Evolutionary conservation across 2,113 vertebrate species (phyloP).

Genomic region (Nicator chloris): DNA sequence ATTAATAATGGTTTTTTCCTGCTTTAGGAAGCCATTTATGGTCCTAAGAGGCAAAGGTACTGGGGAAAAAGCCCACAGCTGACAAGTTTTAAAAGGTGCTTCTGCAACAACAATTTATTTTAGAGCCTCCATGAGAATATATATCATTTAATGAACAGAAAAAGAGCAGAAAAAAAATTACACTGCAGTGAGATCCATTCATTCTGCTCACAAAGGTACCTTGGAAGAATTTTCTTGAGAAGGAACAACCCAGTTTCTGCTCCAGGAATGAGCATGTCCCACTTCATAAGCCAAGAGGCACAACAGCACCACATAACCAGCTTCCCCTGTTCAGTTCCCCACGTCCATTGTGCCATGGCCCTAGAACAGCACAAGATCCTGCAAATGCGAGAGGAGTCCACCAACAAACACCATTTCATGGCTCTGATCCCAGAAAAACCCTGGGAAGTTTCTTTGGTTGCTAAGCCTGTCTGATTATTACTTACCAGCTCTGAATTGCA

Average conservation of each 20-base stretch:
- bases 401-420: not conserved
- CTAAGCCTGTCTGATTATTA: not conserved
- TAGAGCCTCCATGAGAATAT: not conserved
- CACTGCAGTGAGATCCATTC: rapidly evolving
- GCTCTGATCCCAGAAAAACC: not conserved
- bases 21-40: constrained; percentile 66
- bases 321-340: not conserved
- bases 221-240: not conserved
- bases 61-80: constrained; percentile 32
- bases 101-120: constrained; percentile 2
- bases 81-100: constrained; percentile 54
- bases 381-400: not conserved
- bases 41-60: constrained; percentile 55
- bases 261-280: not conserved
- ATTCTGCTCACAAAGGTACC: not conserved
- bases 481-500: not conserved
- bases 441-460: not conserved
- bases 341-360: rapidly evolving
- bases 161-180: not conserved
- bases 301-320: not conserved
- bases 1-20: constrained; percentile 72
- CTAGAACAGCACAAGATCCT: not conserved
- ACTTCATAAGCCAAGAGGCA: not conserved
- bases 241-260: not conserved
- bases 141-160: not conserved